Evolutionary conservation across 2,113 vertebrate genomes (phyloP), one percentile per base, ranked within the genome.

Genomic region (Hemicordylus capensis): DNA sequence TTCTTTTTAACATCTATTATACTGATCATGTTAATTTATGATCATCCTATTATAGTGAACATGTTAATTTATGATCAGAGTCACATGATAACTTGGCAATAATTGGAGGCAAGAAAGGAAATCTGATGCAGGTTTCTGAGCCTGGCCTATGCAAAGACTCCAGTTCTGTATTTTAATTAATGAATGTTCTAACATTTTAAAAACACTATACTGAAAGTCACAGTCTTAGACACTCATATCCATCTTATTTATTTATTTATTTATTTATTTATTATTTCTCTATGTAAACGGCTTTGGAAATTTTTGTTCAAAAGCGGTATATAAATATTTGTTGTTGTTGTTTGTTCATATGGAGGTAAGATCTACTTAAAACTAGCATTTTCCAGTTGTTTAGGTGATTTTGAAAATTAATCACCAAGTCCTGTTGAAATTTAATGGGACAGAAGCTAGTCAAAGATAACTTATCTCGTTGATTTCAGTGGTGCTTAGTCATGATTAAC

Each of bases 21-120:
- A 80, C 79, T 64, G 80, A 84, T 48, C 67, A 76, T 90, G 90
- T 90, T 93, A 39, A 75, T 91, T 94, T 94, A 91, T 93, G 83
- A 87, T 85, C 66, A 34, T 73, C 51, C 75, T 91, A 26, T 89
- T 93, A 86, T 89, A 81, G 77, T 58, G 81, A 84, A 58, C 70
- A 76, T 90, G 89, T 90, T 93, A 39, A 76, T 91, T 94, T 94
- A 91, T 93, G 85, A 88, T 85, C 58, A 46, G 76, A 90, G 79
- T 58, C 48, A 39, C 46, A 31, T 66, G 24, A 81, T 87, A 88
- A 72, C 66, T n/a, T 88, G 76, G 73, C 79, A 83, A 66, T 83
- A 92, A 91, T 73, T 80, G 86, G 80, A 73, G 42, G 76, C 69
- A 88, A 84, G 88, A 90, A 92, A 91, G 66, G 9, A 84, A 31